Conservation (phyloP, 2,888 invertebrate genomes). For the Napeogenes sylphis region DNA sequence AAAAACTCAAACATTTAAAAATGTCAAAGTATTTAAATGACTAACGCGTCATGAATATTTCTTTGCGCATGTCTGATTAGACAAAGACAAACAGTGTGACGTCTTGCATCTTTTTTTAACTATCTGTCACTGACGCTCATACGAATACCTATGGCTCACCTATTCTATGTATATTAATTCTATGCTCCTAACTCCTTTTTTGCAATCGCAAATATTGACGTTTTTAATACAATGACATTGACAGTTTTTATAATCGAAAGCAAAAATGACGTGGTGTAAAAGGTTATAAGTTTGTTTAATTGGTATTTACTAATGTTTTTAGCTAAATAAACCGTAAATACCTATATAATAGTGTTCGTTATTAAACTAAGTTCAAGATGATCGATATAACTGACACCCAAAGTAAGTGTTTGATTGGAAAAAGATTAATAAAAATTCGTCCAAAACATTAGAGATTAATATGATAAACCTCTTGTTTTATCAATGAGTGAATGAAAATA, state of each 20-base stretch:
- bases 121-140: too few relatives aligned
- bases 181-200: too few relatives aligned
- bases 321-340: slow-evolving; percentile 33
- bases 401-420: slow-evolving; percentile 78
- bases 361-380: slow-evolving; percentile 73
- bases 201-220: too few relatives aligned
- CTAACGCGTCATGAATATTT: too few relatives aligned
- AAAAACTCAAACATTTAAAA: too few relatives aligned
- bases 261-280: slow-evolving; percentile 65
- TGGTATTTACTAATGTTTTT: slow-evolving; percentile 45
- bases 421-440: slow-evolving; percentile 15
- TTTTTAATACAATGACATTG: slow-evolving; percentile 21
- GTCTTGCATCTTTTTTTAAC: too few relatives aligned
- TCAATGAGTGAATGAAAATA: slow-evolving; percentile 12
- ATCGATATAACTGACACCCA: slow-evolving; percentile 90
- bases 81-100: too few relatives aligned
- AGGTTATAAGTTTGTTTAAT: slow-evolving; percentile 59
- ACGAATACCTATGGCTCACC: too few relatives aligned
- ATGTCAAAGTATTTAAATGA: too few relatives aligned
- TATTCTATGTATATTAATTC: too few relatives aligned
- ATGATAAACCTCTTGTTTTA: slow-evolving; percentile 24
- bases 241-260: slow-evolving; percentile 38
- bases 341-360: slow-evolving; percentile 20
- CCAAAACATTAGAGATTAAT: slow-evolving; percentile 4
- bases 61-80: too few relatives aligned